Conservation (phyloP, 2,888 invertebrate species). For the Drosophila mimetica region DNA sequence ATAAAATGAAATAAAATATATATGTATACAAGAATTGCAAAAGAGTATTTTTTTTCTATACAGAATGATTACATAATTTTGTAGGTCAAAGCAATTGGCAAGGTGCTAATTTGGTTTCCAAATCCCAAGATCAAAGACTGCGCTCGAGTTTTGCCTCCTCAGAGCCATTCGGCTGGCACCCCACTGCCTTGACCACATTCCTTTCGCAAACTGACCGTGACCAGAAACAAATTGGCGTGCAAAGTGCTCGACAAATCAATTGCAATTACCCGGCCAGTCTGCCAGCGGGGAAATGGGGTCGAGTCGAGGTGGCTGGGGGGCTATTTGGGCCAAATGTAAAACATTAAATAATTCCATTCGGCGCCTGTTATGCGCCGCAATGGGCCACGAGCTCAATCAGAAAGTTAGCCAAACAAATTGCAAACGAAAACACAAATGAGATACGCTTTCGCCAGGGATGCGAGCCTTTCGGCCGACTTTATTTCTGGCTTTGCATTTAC, state of each 20-base stretch:
- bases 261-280: slow-evolving; percentile 65
- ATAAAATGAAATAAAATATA: not conserved
- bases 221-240: slow-evolving; percentile 70
- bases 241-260: slow-evolving; percentile 72
- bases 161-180: slow-evolving; percentile 1
- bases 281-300: slow-evolving; percentile 18
- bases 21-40: not conserved
- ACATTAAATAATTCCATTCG: slow-evolving; percentile 70
- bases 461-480: slow-evolving; percentile 20
- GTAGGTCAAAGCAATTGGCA: slow-evolving; percentile 1
- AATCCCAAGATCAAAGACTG: slow-evolving; percentile 26
- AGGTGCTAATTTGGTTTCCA: slow-evolving; percentile 34
- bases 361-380: slow-evolving; percentile 50
- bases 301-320: not conserved
- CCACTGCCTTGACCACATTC: slow-evolving; percentile 41
- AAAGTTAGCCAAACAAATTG: slow-evolving; percentile 78
- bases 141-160: not conserved
- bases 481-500: slow-evolving; percentile 20
- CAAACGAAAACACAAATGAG: slow-evolving; percentile 66
- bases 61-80: not conserved
- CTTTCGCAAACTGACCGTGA: slow-evolving; percentile 64
- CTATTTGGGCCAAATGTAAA: slow-evolving; percentile 59
- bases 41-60: too few species aligned
- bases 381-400: slow-evolving; percentile 72
- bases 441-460: slow-evolving; percentile 34